Evolutionary conservation across 2,888 invertebrate species (phyloP).

Genomic region (Drosophila infuscata): DNA sequence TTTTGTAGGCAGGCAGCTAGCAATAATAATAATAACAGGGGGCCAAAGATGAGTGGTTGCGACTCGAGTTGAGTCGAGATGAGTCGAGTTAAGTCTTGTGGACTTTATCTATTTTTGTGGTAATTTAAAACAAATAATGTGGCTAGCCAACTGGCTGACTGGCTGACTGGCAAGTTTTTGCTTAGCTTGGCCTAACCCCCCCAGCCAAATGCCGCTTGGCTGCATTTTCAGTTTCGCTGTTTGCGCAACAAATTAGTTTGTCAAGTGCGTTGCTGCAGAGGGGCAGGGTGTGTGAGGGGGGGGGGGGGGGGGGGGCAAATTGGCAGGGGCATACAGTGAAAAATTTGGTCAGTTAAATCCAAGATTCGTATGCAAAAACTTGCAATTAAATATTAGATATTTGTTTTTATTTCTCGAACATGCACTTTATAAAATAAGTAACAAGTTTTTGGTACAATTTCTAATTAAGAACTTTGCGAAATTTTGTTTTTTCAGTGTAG

Average conservation of each 20-base stretch:
- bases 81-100: background rate
- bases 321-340: background rate
- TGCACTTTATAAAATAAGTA: background rate
- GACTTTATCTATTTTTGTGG: conserved; percentile 81
- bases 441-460: background rate
- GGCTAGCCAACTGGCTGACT: conserved; percentile 2
- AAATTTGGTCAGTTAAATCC: background rate
- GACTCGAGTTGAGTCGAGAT: background rate
- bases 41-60: conserved; percentile 17
- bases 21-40: conserved; percentile 42
- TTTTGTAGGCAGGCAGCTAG: conserved; percentile 30
- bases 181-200: conserved; percentile 57
- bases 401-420: background rate
- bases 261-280: conserved; percentile 63
- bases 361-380: background rate
- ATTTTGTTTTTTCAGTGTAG: conserved; percentile 10
- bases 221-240: conserved; percentile 58
- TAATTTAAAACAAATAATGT: conserved; percentile 82
- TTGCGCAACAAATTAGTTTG: conserved; percentile 78
- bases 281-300: background rate
- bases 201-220: conserved; percentile 40
- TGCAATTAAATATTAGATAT: background rate
- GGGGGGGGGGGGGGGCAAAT: background rate
- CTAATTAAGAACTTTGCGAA: background rate
- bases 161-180: conserved; percentile 51